phyloP scores from a whole-genome alignment of 2,888 invertebrate genomes.

The Onthophagus sagittarius region DNA sequence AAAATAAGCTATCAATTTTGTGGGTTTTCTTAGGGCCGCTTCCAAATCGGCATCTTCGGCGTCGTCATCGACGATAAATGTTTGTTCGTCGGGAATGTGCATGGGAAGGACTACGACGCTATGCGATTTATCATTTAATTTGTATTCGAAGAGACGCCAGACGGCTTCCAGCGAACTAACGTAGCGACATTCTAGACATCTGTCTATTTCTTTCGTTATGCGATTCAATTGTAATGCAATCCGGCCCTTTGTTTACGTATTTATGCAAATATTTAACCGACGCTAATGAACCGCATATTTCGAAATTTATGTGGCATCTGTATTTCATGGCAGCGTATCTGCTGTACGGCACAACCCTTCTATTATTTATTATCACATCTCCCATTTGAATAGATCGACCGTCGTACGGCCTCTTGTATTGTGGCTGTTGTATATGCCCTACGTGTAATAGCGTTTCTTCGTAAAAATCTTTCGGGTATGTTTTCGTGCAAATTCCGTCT shows the following conservation, averaged over 20 bases:
- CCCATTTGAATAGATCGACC: too few relatives aligned
- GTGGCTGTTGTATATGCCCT: not conserved
- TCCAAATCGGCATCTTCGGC: constrained; percentile 23
- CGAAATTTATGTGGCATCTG: constrained; percentile 37
- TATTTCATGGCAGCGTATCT: constrained; percentile 27
- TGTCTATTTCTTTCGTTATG: not conserved
- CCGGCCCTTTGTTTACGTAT: constrained; percentile 24
- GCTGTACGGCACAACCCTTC: constrained; percentile 38
- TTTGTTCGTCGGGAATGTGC: constrained; percentile 35
- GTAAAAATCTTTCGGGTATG: constrained; percentile 31
- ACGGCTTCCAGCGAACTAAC: constrained; percentile 1
- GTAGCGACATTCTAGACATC: not conserved
- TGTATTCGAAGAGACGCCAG: constrained; percentile 1
- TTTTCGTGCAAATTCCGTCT: too few relatives aligned
- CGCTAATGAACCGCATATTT: constrained; percentile 28
- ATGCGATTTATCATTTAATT: not conserved
- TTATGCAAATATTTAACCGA: constrained; percentile 36
- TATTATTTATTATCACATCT: constrained; percentile 34
- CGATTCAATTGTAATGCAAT: not conserved
- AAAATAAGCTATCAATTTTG: constrained; percentile 32
- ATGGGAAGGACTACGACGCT: constrained; percentile 33
- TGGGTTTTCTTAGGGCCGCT: too few relatives aligned
- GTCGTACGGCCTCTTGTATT: constrained; percentile 21
- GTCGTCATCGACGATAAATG: constrained; percentile 3
- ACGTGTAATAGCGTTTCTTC: not conserved